A percentile compares a stretch with the other conserved stretches of the same genome.
Conservation (phyloP, 2,888 invertebrate genomes). For the Athetis lepigone region DNA sequence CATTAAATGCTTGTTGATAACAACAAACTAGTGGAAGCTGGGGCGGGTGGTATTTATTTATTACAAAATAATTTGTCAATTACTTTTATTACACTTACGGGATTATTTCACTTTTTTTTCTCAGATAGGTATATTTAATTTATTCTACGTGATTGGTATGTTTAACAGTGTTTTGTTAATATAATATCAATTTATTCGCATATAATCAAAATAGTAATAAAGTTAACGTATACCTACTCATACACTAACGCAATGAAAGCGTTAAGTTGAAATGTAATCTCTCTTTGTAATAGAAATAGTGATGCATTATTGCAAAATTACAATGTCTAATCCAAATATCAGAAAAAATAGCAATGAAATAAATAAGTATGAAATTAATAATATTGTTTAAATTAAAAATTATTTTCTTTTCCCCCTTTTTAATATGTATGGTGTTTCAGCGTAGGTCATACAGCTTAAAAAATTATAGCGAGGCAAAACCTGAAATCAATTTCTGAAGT, state of each 20-base stretch:
- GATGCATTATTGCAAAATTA: slow-evolving; percentile 26
- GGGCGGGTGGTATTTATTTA: slow-evolving; percentile 46
- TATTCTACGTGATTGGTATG: slow-evolving; percentile 36
- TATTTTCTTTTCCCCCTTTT: not conserved
- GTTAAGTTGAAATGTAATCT: slow-evolving; percentile 27
- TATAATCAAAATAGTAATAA: slow-evolving; percentile 40
- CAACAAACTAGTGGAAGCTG: slow-evolving; percentile 8
- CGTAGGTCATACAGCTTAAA: too few relatives aligned
- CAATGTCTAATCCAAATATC: not conserved
- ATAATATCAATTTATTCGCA: slow-evolving; percentile 41
- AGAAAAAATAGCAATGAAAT: slow-evolving; percentile 17
- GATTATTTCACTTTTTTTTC: slow-evolving; percentile 28
- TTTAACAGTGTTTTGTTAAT: slow-evolving; percentile 25
- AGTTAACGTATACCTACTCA: slow-evolving; percentile 12
- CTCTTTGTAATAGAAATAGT: slow-evolving; percentile 39
- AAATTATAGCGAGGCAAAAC: too few relatives aligned
- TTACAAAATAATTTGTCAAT: slow-evolving; percentile 35
- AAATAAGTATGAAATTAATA: slow-evolving; percentile 46
- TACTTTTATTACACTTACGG: slow-evolving; percentile 31
- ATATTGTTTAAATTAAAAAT: slow-evolving; percentile 31
- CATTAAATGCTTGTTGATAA: slow-evolving; percentile 58
- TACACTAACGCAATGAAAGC: slow-evolving; percentile 2
- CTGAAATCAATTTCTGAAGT: too few relatives aligned
- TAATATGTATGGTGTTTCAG: not conserved
- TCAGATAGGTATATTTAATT: slow-evolving; percentile 29